Conservation (phyloP, 2,888 invertebrate genomes). For the Nasonia oneida region DNA sequence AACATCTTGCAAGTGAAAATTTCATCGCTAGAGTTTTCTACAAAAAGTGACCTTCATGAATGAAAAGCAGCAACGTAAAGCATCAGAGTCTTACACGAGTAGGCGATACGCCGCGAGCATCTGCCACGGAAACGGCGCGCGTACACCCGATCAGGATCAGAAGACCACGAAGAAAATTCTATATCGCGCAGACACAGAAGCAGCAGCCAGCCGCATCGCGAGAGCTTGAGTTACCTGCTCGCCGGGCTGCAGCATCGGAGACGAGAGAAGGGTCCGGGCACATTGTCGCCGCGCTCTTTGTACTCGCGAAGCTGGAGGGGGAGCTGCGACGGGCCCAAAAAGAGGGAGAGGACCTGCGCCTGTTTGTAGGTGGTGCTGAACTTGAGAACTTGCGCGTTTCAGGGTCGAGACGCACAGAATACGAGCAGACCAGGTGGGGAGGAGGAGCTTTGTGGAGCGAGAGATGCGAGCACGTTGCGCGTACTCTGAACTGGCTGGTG, state of each 20-base stretch:
- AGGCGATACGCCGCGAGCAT: conserved; percentile 66
- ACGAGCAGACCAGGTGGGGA: neutral
- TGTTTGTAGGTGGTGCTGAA: conserved; percentile 71
- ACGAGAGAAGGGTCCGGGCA: neutral
- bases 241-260: neutral
- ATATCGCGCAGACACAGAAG: conserved; percentile 17
- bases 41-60: too few species aligned
- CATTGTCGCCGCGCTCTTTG: conserved; percentile 32
- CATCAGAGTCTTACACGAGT: neutral
- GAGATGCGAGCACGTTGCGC: neutral
- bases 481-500: conserved; percentile 45
- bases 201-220: neutral
- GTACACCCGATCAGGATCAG: conserved; percentile 23
- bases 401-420: conserved; percentile 18
- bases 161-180: conserved; percentile 7
- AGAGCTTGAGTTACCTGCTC: conserved; percentile 64
- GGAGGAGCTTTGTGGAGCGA: neutral
- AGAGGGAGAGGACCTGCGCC: conserved; percentile 56
- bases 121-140: conserved; percentile 50
- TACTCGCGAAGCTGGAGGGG: neutral
- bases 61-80: too few species aligned
- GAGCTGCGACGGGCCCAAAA: conserved; percentile 49
- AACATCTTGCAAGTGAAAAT: too few species aligned
- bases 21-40: too few species aligned
- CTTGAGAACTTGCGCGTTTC: conserved; percentile 66